Base-by-base conservation (phyloP, 1,140 invertebrate species). In the Trichonephila clavipes region DNA sequence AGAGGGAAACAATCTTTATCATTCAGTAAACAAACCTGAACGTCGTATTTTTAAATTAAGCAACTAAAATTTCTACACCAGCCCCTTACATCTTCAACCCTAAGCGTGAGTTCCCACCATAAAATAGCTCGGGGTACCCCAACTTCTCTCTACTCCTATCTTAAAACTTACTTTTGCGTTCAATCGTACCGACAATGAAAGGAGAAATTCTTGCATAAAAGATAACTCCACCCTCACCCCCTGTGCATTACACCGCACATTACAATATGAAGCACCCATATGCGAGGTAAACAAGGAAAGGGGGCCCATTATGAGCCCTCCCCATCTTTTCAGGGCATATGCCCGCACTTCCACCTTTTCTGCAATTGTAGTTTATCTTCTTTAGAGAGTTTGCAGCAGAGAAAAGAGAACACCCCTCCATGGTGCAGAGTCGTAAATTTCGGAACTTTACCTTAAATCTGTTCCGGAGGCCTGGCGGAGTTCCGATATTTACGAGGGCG, bases 401-500 rank as follows among this genome's bases (percentile, higher is more conserved):
- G 72, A 77, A 34, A 16, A 77, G 34, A 77, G 72, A 6, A 28
- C 28, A 40, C 16, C 21, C 34, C 34, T 77, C 72, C 34, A 77
- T 34, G 66, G 72, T 34, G 28, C 72, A 40, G 14, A 77, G 72
- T 72, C 87, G 64, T 88, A 88, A 88, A 88, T 88, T 88, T 51
- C 24, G 51, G 34, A 69, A 64, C 62, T 88, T 69, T 72, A 28
- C 87, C 64, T 88, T 51, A 88, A 88, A 69, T 59, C 85, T 69
- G 62, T n/a, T 12, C 10, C 10, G 21, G 12, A 51, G 64, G 40
- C 28, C 19, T 40, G 87, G 24, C 62, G 44, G 87, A 6, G 62
- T 34, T 88, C 34, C 87, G 87, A 88, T 88, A 88, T 88, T 88
- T 88, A 88, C 72, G 87, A 40, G 87, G 34, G 34, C 87, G 64